Base-by-base conservation (phyloP, 2,888 invertebrate species). In the Papilio demoleus region DNA sequence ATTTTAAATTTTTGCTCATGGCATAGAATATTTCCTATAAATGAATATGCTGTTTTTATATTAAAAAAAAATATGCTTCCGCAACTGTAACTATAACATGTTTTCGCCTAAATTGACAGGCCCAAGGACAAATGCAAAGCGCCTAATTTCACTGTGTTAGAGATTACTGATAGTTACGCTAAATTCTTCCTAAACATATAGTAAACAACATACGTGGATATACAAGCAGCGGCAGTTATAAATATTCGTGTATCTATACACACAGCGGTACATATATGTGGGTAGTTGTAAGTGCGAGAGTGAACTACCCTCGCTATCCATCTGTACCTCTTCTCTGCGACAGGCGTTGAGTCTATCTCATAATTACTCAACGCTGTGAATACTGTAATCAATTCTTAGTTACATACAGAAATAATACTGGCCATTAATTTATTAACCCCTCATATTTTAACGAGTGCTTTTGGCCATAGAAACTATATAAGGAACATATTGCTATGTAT, bases 281-380 rank as follows among this genome's bases (percentile, higher is more conserved):
- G 88, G 0, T 60, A 2, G 4, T 70, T 60, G 0, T 40, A 9
- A 0, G 8, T 60, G 0, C 68, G 68, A 0, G 90, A 87, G 66
- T 88, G 89, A 0, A 88, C 68, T 1, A 90, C 84, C 8, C 80
- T 75, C 1, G 84, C 88, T 34, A 87, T 78, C 88, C 88, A 90
- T 0, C 79, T 83, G 63, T 86, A 86, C 0, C 71, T 50, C 0
- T 36, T 42, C 65, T 82, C 82, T 0, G 72, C 9, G 0, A 71
- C 79, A 0, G 61, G 59, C 0, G 1, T 50, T 1, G 84, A 84
- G 17, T 79, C 72, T 1, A 78, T 75, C 50, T 86, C 77, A 70
- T 83, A 83, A 68, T 81, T 81, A 11, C 75, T 73, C 19, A 89
- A 68, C 0, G 75, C 53, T 0, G 76, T 45, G 71, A 85, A 89